These are phyloP conservation scores for Brachylomia viminalis DNA, from an alignment of 2,888 invertebrate genomes.

Conservation along the genomic window DNA sequence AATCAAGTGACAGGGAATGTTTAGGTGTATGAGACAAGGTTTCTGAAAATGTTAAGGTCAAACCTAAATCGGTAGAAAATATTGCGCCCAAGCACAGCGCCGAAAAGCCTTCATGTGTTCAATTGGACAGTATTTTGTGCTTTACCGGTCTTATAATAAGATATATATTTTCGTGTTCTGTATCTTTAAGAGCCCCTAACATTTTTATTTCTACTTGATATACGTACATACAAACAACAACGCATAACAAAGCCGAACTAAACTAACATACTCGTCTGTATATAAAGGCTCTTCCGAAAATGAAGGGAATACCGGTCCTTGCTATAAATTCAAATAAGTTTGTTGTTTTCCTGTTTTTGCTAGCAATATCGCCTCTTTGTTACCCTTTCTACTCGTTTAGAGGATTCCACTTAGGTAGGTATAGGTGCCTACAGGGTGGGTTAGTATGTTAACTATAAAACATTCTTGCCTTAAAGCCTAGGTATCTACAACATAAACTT, in stretches of 20 bases:
- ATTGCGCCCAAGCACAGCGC: neutral
- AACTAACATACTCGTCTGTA: neutral
- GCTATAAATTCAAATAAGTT: conserved; percentile 36
- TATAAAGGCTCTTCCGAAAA: conserved; percentile 4
- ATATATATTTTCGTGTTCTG: neutral
- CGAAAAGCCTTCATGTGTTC: conserved; percentile 1
- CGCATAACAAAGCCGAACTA: neutral
- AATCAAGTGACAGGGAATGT: conserved; percentile 15
- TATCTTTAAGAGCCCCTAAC: neutral
- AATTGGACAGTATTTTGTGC: neutral
- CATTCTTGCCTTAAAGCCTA: neutral
- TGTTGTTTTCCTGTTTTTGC: conserved; percentile 26
- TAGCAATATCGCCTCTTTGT: conserved; percentile 25
- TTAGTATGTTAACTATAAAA: neutral
- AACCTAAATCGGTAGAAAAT: conserved; percentile 18
- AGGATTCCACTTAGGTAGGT: conserved; percentile 11
- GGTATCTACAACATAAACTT: neutral
- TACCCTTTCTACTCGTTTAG: conserved; percentile 8
- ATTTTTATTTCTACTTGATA: neutral
- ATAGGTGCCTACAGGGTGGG: neutral
- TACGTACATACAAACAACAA: neutral
- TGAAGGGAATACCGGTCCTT: conserved; percentile 22
- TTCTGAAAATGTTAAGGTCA: conserved; percentile 39
- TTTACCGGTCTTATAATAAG: neutral
- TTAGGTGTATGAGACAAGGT: conserved; percentile 32